Conservation (phyloP, 2,113 vertebrate species). For the Clinocottus analis region DNA sequence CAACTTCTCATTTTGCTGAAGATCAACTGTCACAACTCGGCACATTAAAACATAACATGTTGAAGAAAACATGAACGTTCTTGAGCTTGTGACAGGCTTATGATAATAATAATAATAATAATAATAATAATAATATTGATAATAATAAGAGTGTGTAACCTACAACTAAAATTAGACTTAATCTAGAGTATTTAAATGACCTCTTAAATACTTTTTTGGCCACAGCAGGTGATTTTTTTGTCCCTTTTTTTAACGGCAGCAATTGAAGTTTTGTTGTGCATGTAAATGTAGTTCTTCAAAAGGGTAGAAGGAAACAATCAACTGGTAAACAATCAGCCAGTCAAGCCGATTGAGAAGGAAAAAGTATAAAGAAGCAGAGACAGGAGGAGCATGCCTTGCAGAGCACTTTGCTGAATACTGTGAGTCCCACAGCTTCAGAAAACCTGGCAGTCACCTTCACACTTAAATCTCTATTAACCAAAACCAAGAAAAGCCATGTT, state of each 20-base stretch:
- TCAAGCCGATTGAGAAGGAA: conserved; percentile 64
- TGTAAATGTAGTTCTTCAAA: conserved; percentile 65
- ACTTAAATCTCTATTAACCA: conserved; percentile 25
- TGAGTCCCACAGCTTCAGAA: conserved; percentile 71
- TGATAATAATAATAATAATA: neutral
- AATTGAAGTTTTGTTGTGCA: conserved; percentile 55
- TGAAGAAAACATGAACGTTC: neutral
- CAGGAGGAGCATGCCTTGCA: conserved; percentile 72
- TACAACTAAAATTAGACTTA: neutral
- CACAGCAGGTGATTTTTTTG: neutral
- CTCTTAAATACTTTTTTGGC: neutral
- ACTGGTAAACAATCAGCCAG: conserved; percentile 68
- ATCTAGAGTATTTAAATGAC: neutral
- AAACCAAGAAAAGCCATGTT: conserved; percentile 55
- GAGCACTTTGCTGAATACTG: conserved; percentile 63
- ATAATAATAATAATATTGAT: too few species aligned
- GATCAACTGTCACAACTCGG: neutral
- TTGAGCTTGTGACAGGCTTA: neutral
- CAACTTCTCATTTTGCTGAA: neutral
- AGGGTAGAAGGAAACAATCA: conserved; percentile 59
- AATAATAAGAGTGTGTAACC: neutral
- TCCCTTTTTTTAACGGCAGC: neutral
- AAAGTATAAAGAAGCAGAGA: conserved; percentile 54
- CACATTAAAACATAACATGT: neutral
- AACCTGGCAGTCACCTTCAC: conserved; percentile 68